Evolutionary conservation across 1,140 invertebrate genomes (phyloP).

Genomic region (Forficula auricularia): DNA sequence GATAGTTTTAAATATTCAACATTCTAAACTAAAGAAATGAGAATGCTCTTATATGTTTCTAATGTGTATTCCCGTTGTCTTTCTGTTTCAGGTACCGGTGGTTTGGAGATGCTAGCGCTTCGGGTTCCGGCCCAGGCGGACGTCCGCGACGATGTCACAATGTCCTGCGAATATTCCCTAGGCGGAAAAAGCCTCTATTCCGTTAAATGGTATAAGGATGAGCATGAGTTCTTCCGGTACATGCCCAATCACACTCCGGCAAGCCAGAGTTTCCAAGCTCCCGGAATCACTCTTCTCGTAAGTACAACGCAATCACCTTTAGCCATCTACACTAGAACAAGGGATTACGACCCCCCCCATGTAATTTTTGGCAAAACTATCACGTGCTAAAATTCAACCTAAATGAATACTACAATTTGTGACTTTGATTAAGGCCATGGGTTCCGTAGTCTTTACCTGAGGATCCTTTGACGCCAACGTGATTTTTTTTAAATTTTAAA

Average conservation of each 20-base stretch:
- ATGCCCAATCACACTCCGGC: conserved; percentile 33
- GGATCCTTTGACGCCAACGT: too few relatives aligned
- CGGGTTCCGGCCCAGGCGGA: conserved; percentile 48
- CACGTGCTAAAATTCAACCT: too few relatives aligned
- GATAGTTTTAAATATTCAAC: too few relatives aligned
- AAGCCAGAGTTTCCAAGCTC: conserved; percentile 34
- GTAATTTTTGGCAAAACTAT: too few relatives aligned
- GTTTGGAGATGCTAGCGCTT: conserved; percentile 43
- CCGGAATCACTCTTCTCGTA: conserved; percentile 37
- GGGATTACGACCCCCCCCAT: too few relatives aligned
- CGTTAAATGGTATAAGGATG: conserved; percentile 68
- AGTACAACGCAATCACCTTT: too few relatives aligned
- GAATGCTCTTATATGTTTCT: conserved; percentile 6
- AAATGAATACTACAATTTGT: too few relatives aligned
- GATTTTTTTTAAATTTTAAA: too few relatives aligned
- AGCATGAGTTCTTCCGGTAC: conserved; percentile 44
- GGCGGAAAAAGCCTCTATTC: conserved; percentile 58
- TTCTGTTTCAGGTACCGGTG: conserved; percentile 27
- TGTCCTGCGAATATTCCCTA: conserved; percentile 60
- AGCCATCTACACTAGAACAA: too few relatives aligned
- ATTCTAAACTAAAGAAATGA: too few relatives aligned
- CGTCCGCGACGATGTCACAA: conserved; percentile 44
- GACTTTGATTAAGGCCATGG: too few relatives aligned
- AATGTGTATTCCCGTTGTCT: neutral
- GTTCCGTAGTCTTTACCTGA: too few relatives aligned